These are phyloP conservation scores for Calephelis virginiensis DNA, from an alignment of 1,140 invertebrate genomes.

Conservation along the genomic window DNA sequence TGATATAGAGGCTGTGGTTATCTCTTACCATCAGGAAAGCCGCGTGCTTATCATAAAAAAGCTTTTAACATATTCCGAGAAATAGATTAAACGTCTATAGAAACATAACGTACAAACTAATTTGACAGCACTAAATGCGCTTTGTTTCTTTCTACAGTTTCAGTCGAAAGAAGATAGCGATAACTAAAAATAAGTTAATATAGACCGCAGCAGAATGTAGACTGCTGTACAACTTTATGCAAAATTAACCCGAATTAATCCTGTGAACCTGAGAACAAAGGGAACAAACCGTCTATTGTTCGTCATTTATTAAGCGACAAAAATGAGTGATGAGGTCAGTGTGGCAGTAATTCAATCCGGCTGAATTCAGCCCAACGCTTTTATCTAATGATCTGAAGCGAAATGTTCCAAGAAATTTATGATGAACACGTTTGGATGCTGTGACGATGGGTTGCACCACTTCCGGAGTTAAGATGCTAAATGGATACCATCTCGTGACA, in stretches of 20 bases:
- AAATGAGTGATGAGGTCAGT: conserved; percentile 61
- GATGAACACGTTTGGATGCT: conserved; percentile 6
- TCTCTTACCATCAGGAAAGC: too few relatives aligned
- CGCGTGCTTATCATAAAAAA: too few relatives aligned
- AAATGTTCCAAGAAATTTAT: conserved; percentile 19
- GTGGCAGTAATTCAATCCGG: conserved; percentile 56
- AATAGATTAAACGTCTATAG: too few relatives aligned
- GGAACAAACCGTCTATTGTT: conserved; percentile 44
- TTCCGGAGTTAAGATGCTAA: conserved; percentile 10
- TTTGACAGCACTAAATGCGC: too few relatives aligned
- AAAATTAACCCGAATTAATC: conserved; percentile 16
- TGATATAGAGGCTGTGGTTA: too few relatives aligned
- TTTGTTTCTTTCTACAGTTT: too few relatives aligned
- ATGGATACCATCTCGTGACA: conserved; percentile 4
- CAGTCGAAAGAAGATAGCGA: too few relatives aligned
- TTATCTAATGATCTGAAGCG: conserved; percentile 11
- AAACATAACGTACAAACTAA: too few relatives aligned
- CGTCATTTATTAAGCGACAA: conserved; percentile 42
- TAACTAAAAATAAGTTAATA: too few relatives aligned
- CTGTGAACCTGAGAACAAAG: conserved; percentile 33
- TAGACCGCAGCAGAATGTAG: too few relatives aligned
- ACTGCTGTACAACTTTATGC: conserved; percentile 5
- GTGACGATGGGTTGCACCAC: conserved; percentile 6
- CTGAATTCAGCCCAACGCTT: conserved; percentile 29
- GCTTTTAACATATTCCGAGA: too few relatives aligned